These are phyloP conservation scores for Sclerurus mexicanus DNA, from an alignment of 2,113 vertebrate genomes.

Conservation along the genomic window DNA sequence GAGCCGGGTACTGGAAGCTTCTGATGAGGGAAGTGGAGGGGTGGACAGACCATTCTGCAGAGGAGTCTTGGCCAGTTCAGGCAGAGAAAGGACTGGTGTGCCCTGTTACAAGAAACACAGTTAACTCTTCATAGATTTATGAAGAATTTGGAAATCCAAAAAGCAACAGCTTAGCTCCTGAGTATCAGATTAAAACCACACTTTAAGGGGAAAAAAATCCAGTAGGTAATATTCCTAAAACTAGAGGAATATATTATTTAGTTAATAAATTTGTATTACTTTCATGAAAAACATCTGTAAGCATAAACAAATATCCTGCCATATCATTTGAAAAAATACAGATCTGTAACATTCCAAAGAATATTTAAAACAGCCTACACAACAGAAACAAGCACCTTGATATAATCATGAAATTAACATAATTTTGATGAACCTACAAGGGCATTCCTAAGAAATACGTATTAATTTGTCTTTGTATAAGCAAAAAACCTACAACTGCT, in stretches of 20 bases:
- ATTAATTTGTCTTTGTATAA: background rate
- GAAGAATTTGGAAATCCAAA: background rate
- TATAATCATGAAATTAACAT: background rate
- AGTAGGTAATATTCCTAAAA: background rate
- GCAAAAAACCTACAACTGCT: background rate
- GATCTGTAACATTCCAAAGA: background rate
- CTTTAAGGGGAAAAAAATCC: background rate
- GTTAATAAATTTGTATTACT: background rate
- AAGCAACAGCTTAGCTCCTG: background rate
- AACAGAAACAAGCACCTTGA: background rate
- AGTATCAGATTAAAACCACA: background rate
- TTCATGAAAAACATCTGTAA: background rate
- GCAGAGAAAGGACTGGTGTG: slow-evolving; percentile 68
- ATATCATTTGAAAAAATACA: background rate
- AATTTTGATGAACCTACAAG: background rate
- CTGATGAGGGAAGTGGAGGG: slow-evolving; percentile 67
- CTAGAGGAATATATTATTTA: background rate
- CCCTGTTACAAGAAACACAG: slow-evolving; percentile 50
- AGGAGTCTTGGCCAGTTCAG: slow-evolving; percentile 73
- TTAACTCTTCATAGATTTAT: background rate
- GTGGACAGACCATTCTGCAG: slow-evolving; percentile 81
- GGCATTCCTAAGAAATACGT: background rate
- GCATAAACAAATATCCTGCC: background rate
- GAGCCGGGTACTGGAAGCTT: slow-evolving; percentile 81
- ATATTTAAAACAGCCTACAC: background rate